Percentiles rank a stretch among this genome's conserved stretches.
Conservation (phyloP, 1,140 invertebrate species). For the Drosophila aff. region DNA sequence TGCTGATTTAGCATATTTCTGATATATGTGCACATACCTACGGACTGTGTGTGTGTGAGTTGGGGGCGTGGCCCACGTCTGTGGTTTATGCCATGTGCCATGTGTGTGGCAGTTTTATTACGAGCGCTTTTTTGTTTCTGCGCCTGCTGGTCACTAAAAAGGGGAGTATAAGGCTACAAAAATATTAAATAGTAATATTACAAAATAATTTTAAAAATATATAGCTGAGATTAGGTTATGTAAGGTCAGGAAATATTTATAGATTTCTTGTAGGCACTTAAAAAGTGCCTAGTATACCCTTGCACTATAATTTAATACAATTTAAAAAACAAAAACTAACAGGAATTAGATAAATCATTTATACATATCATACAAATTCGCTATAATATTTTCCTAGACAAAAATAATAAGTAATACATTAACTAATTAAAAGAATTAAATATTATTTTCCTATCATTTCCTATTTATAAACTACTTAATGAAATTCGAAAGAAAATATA, state of each 20-base stretch:
- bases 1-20: constrained; percentile 83
- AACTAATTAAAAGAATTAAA: no score
- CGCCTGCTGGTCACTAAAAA: constrained; percentile 6
- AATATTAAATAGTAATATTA: neutral
- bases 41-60: constrained; percentile 12
- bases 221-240: no score
- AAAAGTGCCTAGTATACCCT: neutral
- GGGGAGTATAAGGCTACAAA: neutral
- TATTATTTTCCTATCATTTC: no score
- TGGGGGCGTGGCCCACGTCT: constrained; percentile 71
- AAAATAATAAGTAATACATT: no score
- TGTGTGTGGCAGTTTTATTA: constrained; percentile 77
- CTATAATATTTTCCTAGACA: no score
- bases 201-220: neutral
- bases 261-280: neutral
- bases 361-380: no score
- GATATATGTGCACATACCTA: constrained; percentile 44
- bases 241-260: no score
- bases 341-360: no score
- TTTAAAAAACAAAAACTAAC: no score
- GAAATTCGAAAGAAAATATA: neutral
- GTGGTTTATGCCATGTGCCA: constrained; percentile 72
- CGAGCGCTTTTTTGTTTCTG: constrained; percentile 43
- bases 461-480: neutral
- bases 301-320: no score